phyloP scores from a whole-genome alignment of 53 echinoderm and acorn worm genomes.

The Patiria pectinifera region DNA sequence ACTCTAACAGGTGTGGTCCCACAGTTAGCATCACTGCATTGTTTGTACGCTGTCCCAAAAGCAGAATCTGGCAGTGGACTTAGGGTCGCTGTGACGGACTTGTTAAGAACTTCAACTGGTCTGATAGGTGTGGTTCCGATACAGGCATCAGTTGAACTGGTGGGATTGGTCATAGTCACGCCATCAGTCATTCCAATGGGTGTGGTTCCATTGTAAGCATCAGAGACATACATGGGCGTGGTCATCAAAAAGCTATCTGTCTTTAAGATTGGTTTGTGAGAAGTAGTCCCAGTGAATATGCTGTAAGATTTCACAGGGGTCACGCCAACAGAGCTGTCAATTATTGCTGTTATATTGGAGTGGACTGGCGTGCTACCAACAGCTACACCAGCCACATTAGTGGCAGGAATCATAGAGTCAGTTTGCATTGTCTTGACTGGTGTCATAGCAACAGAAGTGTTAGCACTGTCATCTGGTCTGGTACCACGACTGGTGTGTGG shows the following conservation, averaged over 20 bases:
- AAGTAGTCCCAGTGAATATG: background rate
- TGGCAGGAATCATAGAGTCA: background rate
- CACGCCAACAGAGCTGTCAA: background rate
- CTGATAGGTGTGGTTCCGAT: constrained; percentile 62
- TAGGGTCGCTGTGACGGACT: background rate
- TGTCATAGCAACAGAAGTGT: background rate
- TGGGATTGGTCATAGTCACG: constrained; percentile 55
- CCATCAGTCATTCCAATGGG: constrained; percentile 37
- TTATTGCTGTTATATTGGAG: background rate
- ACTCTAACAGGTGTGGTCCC: constrained; percentile 51
- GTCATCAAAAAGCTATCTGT: constrained; percentile 9
- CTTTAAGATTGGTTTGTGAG: background rate
- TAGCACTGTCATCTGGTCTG: background rate
- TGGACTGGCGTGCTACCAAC: constrained; percentile 44
- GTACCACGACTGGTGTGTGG: background rate
- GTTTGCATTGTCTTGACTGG: too few relatives aligned
- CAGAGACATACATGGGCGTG: constrained; percentile 39
- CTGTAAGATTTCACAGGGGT: background rate
- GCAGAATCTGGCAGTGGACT: background rate
- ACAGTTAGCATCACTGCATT: constrained; percentile 28
- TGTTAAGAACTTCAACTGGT: background rate
- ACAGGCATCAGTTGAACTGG: background rate
- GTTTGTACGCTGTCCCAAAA: constrained; percentile 2
- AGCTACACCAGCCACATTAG: constrained; percentile 9
- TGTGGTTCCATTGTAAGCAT: constrained; percentile 41